Evolutionary conservation across 1,140 invertebrate species (phyloP).

Genomic region (Drosophila serrata): DNA sequence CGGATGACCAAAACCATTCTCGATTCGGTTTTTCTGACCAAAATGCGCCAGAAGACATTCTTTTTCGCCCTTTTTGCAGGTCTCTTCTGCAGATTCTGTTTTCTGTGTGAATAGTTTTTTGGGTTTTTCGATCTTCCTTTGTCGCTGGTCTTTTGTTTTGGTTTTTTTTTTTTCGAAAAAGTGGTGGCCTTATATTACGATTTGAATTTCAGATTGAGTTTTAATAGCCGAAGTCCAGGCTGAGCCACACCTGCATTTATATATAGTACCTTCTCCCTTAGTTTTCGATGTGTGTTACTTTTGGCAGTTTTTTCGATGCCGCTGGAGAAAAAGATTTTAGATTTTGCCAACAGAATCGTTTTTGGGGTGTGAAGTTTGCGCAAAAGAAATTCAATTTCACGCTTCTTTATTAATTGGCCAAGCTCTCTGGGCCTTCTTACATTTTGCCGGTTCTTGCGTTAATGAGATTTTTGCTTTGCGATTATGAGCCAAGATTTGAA

Average conservation of each 20-base stretch:
- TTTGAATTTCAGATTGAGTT: conserved; percentile 85
- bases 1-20: conserved; percentile 24
- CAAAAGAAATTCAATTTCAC: conserved; percentile 81
- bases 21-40: conserved; percentile 53
- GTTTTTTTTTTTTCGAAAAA: conserved; percentile 33
- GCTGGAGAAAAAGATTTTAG: conserved; percentile 42
- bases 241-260: conserved; percentile 76
- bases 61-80: conserved; percentile 49
- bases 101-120: conserved; percentile 63
- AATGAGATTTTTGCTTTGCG: conserved; percentile 77
- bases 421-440: conserved; percentile 47
- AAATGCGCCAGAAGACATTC: conserved; percentile 70
- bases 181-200: conserved; percentile 72
- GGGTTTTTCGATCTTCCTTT: conserved; percentile 32
- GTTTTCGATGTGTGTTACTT: conserved; percentile 48
- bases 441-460: conserved; percentile 45
- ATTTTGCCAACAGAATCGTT: conserved; percentile 22
- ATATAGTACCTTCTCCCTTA: conserved; percentile 11
- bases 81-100: conserved; percentile 9
- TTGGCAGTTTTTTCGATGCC: conserved; percentile 56
- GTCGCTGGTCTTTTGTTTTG: conserved; percentile 33
- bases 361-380: conserved; percentile 73
- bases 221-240: conserved; percentile 70
- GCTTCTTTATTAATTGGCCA: conserved; percentile 84
- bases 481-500: conserved; percentile 55